Base-by-base conservation (phyloP, 2,797 vertebrate genomes). In the Sebastolobus altivelis region DNA sequence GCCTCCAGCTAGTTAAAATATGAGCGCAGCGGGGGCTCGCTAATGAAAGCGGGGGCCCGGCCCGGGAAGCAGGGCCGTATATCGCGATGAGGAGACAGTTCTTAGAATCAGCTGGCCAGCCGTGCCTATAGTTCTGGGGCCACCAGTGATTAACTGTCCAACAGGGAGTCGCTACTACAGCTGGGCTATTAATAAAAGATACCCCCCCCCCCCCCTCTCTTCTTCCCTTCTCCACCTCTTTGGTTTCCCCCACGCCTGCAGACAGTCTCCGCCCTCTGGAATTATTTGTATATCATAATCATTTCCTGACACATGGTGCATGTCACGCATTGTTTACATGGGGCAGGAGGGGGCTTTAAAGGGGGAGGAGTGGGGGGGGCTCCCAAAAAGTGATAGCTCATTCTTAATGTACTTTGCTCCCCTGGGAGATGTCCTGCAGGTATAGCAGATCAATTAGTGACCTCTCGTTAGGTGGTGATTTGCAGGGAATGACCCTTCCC, bases 181-280 rank as follows among this genome's bases (percentile, higher is more conserved):
- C 92, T 93, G 91, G 87, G 90, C 94, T 96, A 96, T 96, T 96
- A 96, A 96, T 96, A 95, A 96, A 95, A 95, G 87, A 96, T 93
- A 92, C 78, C 90, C 93, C 87, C 87, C 82, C 56, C 35, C 63
- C 52, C 4, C 33, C 68, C 37, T 54, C 35, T 27, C 27, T 69
- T 49, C 46, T 52, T 60, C 58, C 58, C 70, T 62, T 84, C 85
- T 79, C 75, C 84, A 82, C 90, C 87, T 90, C 81, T 82, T 87
- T 83, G 85, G 82, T 75, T 86, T 80, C 80, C 84, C 80, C 85
- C 75, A 70, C 83, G 85, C 84, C 83, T 82, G 76, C 72, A 87
- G 72, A 82, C 83, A 86, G 73, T 90, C 78, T 90, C 88, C 75
- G n/a, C 89, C 88, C 80, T 86, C 82, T 83, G 78, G 73, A 88